Conservation (phyloP, 1,140 invertebrate genomes). For the Caerostris extrusa region DNA sequence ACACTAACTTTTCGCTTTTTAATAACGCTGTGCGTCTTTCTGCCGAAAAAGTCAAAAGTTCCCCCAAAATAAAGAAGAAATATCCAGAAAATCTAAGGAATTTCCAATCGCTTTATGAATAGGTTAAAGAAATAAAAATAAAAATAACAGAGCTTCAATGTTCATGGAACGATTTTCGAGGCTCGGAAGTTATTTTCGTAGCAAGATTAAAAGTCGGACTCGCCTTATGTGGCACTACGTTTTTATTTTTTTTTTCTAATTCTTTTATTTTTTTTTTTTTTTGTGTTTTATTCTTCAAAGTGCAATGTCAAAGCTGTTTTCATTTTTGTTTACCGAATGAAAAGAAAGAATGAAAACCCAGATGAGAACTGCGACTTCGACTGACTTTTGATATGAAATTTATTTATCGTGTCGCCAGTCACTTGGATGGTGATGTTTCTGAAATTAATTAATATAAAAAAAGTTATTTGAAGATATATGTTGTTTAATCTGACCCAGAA, state of each 20-base stretch:
- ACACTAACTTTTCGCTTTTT: slow-evolving; percentile 63
- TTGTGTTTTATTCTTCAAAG: slow-evolving; percentile 9
- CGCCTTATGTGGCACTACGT: slow-evolving; percentile 8
- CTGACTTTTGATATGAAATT: neutral
- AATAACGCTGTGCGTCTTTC: slow-evolving; percentile 41
- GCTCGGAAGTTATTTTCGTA: slow-evolving; percentile 59
- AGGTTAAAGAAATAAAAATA: slow-evolving; percentile 37
- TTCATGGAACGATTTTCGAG: slow-evolving; percentile 42
- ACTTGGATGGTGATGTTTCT: neutral
- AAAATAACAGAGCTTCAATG: neutral
- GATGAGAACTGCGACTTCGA: neutral
- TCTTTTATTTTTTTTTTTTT: neutral
- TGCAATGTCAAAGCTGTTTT: slow-evolving; percentile 5
- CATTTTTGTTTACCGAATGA: slow-evolving; percentile 52
- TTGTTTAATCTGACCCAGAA: no score
- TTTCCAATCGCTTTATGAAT: slow-evolving; percentile 65
- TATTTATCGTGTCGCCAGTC: neutral
- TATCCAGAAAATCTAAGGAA: slow-evolving; percentile 53
- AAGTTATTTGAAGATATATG: no score
- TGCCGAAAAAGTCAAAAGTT: slow-evolving; percentile 25
- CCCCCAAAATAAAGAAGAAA: slow-evolving; percentile 28
- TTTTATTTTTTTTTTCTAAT: slow-evolving; percentile 12
- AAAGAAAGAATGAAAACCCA: neutral
- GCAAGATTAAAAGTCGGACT: slow-evolving; percentile 64
- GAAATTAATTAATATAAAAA: neutral